Evolutionary conservation across 1,140 invertebrate genomes (phyloP).

Genomic region (Drosophila oshimai): DNA sequence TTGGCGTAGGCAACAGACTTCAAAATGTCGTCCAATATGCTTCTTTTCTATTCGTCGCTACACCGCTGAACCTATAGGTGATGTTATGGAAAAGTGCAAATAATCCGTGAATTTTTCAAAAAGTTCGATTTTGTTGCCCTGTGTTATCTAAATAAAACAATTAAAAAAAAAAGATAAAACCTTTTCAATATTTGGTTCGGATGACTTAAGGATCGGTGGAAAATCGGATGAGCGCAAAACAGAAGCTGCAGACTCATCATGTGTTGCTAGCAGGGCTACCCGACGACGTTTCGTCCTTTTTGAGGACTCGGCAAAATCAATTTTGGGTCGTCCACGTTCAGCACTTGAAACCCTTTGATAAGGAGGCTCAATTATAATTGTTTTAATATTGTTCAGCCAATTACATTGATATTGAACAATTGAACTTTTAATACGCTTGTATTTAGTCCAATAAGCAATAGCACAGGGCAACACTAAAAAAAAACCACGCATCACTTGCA

Average conservation of each 20-base stretch:
- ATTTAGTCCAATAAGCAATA: constrained; percentile 8
- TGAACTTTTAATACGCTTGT: not conserved
- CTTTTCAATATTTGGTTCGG: constrained; percentile 1
- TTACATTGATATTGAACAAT: not conserved
- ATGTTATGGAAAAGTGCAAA: no score
- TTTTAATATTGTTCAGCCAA: not conserved
- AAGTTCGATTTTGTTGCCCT: no score
- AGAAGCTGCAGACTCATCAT: no score
- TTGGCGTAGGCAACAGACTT: no score
- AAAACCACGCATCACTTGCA: no score
- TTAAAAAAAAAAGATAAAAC: constrained; percentile 1
- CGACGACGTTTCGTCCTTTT: constrained; percentile 8
- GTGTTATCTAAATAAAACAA: no score
- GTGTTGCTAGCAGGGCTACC: constrained; percentile 1
- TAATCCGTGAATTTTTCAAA: no score
- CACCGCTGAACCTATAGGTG: no score
- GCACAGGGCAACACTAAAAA: no score
- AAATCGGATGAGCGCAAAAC: not conserved
- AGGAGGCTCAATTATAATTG: not conserved
- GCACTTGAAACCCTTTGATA: not conserved
- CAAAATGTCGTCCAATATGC: no score
- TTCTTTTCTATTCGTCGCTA: no score
- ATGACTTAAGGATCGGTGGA: not conserved
- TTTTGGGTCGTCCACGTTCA: not conserved
- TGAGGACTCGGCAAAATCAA: constrained; percentile 7